A percentile compares a stretch with the other conserved stretches of the same genome.
phyloP scores from a whole-genome alignment of 1,140 invertebrate species.

The Lanistes nyassanus region DNA sequence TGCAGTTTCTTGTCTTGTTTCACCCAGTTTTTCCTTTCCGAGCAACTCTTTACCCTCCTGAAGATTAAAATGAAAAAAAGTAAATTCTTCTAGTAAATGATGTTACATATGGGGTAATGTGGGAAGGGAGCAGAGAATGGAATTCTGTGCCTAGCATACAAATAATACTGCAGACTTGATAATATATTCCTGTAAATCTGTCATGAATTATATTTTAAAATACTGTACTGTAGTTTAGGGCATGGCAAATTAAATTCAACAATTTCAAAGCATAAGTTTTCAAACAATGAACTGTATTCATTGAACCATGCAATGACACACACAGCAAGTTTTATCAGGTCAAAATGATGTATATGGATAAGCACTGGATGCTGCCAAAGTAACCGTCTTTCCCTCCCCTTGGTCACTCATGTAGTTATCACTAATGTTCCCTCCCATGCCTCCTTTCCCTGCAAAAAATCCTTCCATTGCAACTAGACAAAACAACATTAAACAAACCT shows the following conservation, averaged over 20 bases:
- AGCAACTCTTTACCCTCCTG: constrained; percentile 49
- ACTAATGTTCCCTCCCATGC: too few species aligned
- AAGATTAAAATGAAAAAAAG: constrained; percentile 14
- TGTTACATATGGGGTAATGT: neutral
- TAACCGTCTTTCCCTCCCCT: too few species aligned
- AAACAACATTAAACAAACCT: constrained; percentile 33
- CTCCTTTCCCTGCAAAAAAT: too few species aligned
- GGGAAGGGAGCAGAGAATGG: neutral
- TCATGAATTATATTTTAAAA: neutral
- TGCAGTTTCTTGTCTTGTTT: constrained; percentile 48
- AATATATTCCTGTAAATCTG: neutral
- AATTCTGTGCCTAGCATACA: neutral
- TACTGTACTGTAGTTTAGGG: neutral
- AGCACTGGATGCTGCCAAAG: too few species aligned
- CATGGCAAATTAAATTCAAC: neutral
- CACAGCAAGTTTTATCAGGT: too few species aligned
- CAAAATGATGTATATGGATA: too few species aligned
- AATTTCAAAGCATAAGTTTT: too few species aligned
- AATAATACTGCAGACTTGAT: neutral
- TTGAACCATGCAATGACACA: too few species aligned
- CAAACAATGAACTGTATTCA: too few species aligned
- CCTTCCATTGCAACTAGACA: too few species aligned
- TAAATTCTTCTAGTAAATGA: neutral
- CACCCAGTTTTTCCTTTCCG: constrained; percentile 50
- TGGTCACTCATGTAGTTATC: too few species aligned